phyloP scores from a whole-genome alignment of 2,113 vertebrate genomes.

The Sinocyclocheilus grahami region DNA sequence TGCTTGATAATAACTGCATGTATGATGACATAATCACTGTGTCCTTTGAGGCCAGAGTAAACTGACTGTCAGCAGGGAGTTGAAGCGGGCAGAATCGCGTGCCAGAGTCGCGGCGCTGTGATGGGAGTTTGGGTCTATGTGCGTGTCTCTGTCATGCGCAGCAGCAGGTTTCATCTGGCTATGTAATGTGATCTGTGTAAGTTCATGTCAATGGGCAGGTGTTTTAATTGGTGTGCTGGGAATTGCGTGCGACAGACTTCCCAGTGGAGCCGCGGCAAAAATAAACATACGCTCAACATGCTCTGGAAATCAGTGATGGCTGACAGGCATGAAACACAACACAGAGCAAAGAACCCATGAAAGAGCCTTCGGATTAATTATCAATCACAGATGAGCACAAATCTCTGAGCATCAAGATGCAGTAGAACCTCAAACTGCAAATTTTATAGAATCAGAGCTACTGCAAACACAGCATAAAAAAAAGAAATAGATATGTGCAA shows the following conservation, averaged over 20 bases:
- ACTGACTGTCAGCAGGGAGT: not conserved
- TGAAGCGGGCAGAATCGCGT: slow-evolving; percentile 22
- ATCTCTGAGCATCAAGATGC: not conserved
- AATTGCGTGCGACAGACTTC: slow-evolving; percentile 46
- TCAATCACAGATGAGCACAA: not conserved
- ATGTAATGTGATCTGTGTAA: not conserved
- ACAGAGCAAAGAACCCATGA: not conserved
- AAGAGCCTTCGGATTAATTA: not conserved
- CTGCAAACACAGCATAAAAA: not conserved
- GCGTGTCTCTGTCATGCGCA: not conserved
- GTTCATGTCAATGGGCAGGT: slow-evolving; percentile 1
- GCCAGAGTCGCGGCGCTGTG: slow-evolving; percentile 17
- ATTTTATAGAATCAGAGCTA: not conserved
- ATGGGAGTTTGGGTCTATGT: not conserved
- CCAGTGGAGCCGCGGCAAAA: not conserved
- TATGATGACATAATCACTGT: not conserved
- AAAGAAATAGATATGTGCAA: not conserved
- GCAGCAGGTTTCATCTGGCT: not conserved
- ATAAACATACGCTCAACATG: slow-evolving; percentile 2
- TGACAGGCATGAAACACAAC: not conserved
- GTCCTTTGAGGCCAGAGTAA: not conserved
- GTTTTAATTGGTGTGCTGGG: slow-evolving; percentile 48
- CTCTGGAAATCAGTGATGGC: not conserved
- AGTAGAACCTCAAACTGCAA: not conserved
- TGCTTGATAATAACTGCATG: not conserved